A percentile compares a stretch with the other conserved stretches of the same genome.
Evolutionary conservation across 2,113 vertebrate genomes (phyloP).

Genomic region (Anolis carolinensis): DNA sequence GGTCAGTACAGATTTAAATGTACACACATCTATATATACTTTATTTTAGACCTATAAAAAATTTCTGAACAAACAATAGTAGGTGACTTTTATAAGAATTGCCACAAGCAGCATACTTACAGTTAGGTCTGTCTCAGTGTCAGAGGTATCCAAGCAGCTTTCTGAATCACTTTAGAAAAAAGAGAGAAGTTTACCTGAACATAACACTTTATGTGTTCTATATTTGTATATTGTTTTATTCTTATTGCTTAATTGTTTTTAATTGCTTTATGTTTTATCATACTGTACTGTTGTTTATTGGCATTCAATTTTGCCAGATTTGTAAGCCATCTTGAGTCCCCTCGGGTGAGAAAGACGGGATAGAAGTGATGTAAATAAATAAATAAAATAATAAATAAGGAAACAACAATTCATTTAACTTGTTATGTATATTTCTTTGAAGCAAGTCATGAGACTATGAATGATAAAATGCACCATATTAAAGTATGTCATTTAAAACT

Average conservation of each 20-base stretch:
- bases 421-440: neutral
- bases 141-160: conserved; percentile 78
- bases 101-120: conserved; percentile 70
- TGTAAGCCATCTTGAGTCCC: too few relatives aligned
- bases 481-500: neutral
- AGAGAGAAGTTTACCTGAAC: conserved; percentile 12
- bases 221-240: too few relatives aligned
- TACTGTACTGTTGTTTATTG: too few relatives aligned
- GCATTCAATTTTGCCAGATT: too few relatives aligned
- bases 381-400: too few relatives aligned
- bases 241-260: too few relatives aligned
- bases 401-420: neutral
- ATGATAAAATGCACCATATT: neutral
- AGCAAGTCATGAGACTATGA: neutral
- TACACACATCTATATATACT: neutral
- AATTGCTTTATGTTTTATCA: too few relatives aligned
- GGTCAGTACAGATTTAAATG: neutral
- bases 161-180: conserved; percentile 68
- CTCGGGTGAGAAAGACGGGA: too few relatives aligned
- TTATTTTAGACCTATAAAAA: neutral
- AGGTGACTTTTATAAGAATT: neutral
- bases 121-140: conserved; percentile 78
- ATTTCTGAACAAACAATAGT: accelerated
- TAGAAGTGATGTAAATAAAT: too few relatives aligned
- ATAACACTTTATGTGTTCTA: too few relatives aligned